Percentiles rank a stretch among this genome's conserved stretches.
Evolutionary conservation across 1,140 invertebrate species (phyloP).

Genomic region (Drosophila kepulauana): DNA sequence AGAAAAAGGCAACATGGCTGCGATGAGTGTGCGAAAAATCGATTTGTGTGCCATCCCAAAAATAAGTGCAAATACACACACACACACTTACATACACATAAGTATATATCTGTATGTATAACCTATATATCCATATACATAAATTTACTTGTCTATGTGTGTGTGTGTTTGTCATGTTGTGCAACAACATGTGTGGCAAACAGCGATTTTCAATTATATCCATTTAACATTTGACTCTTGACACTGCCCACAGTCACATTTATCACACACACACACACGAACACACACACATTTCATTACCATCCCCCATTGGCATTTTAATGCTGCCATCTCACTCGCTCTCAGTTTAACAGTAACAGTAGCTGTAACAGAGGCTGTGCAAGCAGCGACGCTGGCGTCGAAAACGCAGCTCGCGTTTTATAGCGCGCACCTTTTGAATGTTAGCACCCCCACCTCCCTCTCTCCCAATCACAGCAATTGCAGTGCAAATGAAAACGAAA

Average conservation of each 20-base stretch:
- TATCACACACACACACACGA: constrained; percentile 16
- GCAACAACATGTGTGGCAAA: constrained; percentile 74
- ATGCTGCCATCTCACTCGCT: constrained; percentile 34
- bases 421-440: constrained; percentile 48
- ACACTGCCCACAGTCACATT: constrained; percentile 57
- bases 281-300: constrained; percentile 32
- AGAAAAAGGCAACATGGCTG: constrained; percentile 54
- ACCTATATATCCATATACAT: constrained; percentile 15
- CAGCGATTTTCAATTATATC: constrained; percentile 72
- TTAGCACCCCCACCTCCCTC: too few species aligned
- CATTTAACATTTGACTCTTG: constrained; percentile 59
- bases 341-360: constrained; percentile 7
- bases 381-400: not conserved
- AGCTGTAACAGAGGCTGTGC: not conserved
- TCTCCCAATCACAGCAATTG: constrained; percentile 9
- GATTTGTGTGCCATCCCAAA: constrained; percentile 78
- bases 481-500: constrained; percentile 35
- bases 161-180: constrained; percentile 48
- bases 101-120: constrained; percentile 20
- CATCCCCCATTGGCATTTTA: constrained; percentile 46
- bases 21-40: constrained; percentile 70
- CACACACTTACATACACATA: constrained; percentile 12
- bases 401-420: constrained; percentile 45
- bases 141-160: not conserved
- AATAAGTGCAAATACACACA: constrained; percentile 67